Conservation (phyloP, 2,797 vertebrate genomes). For the Scolopax bukidnonensis region DNA sequence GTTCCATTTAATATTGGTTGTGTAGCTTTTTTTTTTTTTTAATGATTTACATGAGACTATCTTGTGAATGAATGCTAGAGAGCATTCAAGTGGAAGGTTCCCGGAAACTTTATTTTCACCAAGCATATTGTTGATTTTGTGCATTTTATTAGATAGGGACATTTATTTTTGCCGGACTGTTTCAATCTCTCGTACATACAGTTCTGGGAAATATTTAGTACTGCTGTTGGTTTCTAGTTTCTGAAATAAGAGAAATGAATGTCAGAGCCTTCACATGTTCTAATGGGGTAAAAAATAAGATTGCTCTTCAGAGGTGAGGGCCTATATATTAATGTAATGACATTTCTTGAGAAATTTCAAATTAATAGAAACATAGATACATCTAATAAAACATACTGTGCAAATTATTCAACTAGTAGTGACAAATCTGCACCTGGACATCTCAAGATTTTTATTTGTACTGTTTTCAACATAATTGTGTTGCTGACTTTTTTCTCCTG, state of each 20-base stretch:
- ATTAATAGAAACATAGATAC: neutral
- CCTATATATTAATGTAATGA: neutral
- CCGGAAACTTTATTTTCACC: neutral
- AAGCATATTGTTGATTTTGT: neutral
- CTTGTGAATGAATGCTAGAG: neutral
- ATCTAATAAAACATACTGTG: neutral
- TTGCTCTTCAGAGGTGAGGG: neutral
- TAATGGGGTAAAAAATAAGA: neutral
- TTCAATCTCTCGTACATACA: neutral
- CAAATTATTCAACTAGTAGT: neutral
- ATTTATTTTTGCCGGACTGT: neutral
- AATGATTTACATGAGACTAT: neutral
- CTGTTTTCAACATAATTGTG: neutral
- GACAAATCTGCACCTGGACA: neutral
- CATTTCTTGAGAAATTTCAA: neutral
- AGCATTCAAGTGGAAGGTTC: neutral
- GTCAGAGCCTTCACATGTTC: neutral
- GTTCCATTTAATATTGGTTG: neutral
- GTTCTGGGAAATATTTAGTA: neutral
- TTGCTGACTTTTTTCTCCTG: neutral
- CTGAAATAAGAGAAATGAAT: neutral
- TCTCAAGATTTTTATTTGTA: neutral
- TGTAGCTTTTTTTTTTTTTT: neutral
- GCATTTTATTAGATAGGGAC: neutral
- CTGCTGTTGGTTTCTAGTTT: neutral